Percentiles rank a stretch among this genome's conserved stretches.
phyloP scores from a whole-genome alignment of 2,113 vertebrate genomes.

The Rhynchopsitta pachyrhyncha region DNA sequence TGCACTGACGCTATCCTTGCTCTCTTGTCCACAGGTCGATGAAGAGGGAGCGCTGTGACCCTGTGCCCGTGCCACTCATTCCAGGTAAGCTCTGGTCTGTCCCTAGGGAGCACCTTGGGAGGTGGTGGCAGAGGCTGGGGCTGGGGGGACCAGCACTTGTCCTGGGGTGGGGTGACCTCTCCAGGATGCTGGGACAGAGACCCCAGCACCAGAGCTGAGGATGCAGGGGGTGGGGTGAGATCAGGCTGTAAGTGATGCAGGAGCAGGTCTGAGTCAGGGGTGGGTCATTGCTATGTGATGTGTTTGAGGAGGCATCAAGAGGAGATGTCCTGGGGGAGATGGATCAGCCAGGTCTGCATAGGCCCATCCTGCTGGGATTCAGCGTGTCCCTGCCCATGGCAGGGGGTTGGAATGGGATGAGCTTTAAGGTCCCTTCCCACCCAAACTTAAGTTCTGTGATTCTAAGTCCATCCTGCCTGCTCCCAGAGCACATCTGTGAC shows the following conservation, averaged over 20 bases:
- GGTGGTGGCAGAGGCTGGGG: background rate
- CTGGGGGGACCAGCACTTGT: background rate
- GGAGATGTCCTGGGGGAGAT: background rate
- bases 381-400: background rate
- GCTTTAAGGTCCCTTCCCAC: background rate
- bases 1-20: background rate
- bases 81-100: background rate
- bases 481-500: background rate
- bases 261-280: background rate
- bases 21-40: background rate
- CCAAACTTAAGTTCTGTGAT: background rate
- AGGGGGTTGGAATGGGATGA: background rate
- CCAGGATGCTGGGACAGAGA: background rate
- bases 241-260: background rate
- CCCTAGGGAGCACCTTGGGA: background rate
- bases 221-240: rapidly evolving
- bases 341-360: background rate
- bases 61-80: background rate
- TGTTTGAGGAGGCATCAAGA: background rate
- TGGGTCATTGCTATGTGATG: rapidly evolving
- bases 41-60: slow-evolving; percentile 19
- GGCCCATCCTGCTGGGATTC: background rate
- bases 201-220: background rate
- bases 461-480: background rate
- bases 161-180: rapidly evolving